A percentile compares a stretch with the other conserved stretches of the same genome.
Conservation (phyloP, 92 coral and sea anemone species). For the Galaxea fascicularis region DNA sequence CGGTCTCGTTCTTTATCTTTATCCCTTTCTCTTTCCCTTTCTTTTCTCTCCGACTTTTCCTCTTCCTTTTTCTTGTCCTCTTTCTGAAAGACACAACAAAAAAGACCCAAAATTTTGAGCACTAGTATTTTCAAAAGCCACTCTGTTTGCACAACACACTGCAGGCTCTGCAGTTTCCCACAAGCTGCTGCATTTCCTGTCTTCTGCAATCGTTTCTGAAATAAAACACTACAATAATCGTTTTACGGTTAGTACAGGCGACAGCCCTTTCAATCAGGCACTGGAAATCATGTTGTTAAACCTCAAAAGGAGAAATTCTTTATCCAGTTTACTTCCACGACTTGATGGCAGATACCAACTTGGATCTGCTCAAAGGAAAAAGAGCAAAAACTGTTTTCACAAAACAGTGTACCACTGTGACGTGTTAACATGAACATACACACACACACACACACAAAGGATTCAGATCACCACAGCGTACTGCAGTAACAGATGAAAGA, state of each 20-base stretch:
- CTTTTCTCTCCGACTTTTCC: constrained; percentile 70
- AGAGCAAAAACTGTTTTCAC: constrained; percentile 40
- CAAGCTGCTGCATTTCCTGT: neutral
- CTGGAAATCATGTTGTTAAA: constrained; percentile 1
- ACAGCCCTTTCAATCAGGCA: neutral
- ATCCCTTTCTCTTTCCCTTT: constrained; percentile 53
- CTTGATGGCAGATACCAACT: neutral
- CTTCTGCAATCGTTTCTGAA: neutral
- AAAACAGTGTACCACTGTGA: neutral
- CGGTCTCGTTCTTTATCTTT: constrained; percentile 57
- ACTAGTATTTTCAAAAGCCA: too few species aligned
- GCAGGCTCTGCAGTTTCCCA: neutral
- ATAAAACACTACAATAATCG: neutral
- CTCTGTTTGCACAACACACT: neutral
- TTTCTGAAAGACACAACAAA: constrained; percentile 57
- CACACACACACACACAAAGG: neutral
- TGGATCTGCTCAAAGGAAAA: constrained; percentile 31
- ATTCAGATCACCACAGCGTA: neutral
- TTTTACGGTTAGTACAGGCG: neutral
- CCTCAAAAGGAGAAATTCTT: constrained; percentile 18
- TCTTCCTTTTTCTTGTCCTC: constrained; percentile 85
- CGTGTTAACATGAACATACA: neutral
- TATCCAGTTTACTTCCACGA: constrained; percentile 4
- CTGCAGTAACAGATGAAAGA: neutral
- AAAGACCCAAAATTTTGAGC: constrained; percentile 6